Evolutionary conservation across 2,797 vertebrate genomes (phyloP).

Genomic region (Ciconia nigra): DNA sequence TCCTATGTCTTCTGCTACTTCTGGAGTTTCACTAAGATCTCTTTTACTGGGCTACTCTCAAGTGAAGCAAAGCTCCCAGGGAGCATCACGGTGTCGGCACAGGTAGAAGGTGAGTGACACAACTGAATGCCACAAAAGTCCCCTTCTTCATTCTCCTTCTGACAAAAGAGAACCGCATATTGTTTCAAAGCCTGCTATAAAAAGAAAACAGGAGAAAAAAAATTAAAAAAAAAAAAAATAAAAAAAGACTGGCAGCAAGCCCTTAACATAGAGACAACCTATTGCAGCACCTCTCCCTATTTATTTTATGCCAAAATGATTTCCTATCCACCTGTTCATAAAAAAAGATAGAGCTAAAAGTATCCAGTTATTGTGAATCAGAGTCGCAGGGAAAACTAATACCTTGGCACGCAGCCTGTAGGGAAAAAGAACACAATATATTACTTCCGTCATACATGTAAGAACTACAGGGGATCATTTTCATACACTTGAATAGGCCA

Average conservation of each 20-base stretch:
- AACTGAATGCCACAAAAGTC: background rate
- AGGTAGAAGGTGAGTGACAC: background rate
- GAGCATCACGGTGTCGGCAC: rapidly evolving
- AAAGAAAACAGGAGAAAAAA: background rate
- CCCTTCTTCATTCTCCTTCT: background rate
- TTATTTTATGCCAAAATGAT: background rate
- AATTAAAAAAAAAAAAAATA: background rate
- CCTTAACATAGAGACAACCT: background rate
- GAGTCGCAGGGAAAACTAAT: background rate
- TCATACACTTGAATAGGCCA: background rate
- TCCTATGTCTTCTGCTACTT: background rate
- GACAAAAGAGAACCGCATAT: background rate
- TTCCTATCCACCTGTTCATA: slow-evolving; percentile 45
- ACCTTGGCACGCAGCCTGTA: slow-evolving; percentile 7
- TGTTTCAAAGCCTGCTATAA: background rate
- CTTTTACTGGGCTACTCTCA: background rate
- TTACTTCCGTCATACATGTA: slow-evolving; percentile 11
- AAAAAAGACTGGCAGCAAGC: background rate
- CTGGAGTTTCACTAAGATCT: background rate
- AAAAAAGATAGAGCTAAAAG: background rate
- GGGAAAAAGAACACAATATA: slow-evolving; percentile 21
- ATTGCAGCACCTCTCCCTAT: background rate
- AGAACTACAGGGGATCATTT: slow-evolving; percentile 19
- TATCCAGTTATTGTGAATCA: slow-evolving; percentile 11
- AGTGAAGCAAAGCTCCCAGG: background rate